Conservation (phyloP, 1,140 invertebrate genomes). For the Dendroctonus valens region DNA sequence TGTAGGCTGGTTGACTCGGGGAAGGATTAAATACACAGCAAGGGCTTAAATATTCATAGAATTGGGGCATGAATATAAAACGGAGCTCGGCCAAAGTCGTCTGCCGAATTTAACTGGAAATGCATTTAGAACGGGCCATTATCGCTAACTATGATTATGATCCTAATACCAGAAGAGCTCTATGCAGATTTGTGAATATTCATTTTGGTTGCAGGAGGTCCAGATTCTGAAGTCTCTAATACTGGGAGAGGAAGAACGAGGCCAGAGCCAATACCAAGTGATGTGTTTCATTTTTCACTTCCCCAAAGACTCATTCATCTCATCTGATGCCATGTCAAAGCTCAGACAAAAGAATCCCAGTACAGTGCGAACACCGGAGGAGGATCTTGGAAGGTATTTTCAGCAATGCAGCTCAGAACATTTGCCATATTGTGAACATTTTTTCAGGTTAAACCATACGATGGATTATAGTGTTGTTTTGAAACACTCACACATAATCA, state of each 20-base stretch:
- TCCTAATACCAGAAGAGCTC: too few species aligned
- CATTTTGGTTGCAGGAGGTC: slow-evolving; percentile 69
- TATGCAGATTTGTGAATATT: not conserved
- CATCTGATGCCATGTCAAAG: slow-evolving; percentile 95
- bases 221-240: slow-evolving; percentile 88
- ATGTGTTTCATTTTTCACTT: slow-evolving; percentile 91
- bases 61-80: slow-evolving; percentile 16
- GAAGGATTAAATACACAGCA: slow-evolving; percentile 24
- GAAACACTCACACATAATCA: slow-evolving; percentile 66
- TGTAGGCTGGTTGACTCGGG: not conserved
- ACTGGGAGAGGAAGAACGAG: slow-evolving; percentile 93
- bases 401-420: not conserved
- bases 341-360: slow-evolving; percentile 79
- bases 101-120: slow-evolving; percentile 16
- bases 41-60: slow-evolving; percentile 24
- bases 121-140: slow-evolving; percentile 14
- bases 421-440: not conserved
- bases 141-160: not conserved
- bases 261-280: slow-evolving; percentile 85
- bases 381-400: slow-evolving; percentile 66
- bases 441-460: slow-evolving; percentile 63
- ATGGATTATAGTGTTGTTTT: slow-evolving; percentile 78
- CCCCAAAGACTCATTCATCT: slow-evolving; percentile 89
- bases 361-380: slow-evolving; percentile 72
- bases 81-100: slow-evolving; percentile 4